These are phyloP conservation scores for Grammomys surdaster DNA, from an alignment of 2,113 vertebrate genomes.

Conservation along the genomic window DNA sequence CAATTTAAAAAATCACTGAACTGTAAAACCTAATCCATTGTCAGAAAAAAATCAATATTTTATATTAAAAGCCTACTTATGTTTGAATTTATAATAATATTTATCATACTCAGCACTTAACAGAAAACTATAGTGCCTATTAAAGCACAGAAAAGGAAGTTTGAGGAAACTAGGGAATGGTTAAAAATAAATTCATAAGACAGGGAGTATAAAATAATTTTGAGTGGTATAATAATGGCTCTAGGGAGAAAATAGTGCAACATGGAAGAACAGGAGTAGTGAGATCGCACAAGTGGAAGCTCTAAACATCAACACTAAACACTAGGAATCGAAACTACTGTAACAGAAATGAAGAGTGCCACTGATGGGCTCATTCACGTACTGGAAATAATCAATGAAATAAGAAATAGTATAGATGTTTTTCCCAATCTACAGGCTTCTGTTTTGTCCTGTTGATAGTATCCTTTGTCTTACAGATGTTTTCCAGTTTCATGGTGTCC, in stretches of 20 bases:
- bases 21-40: not conserved
- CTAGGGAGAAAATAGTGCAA: not conserved
- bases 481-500: no score
- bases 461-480: no score
- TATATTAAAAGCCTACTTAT: not conserved
- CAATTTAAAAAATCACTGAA: not conserved
- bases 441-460: no score
- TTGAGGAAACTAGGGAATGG: not conserved
- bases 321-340: not conserved
- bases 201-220: not conserved
- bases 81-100: not conserved
- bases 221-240: not conserved
- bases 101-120: not conserved
- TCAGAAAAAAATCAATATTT: not conserved
- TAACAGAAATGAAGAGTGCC: not conserved
- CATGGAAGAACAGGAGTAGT: not conserved
- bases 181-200: not conserved
- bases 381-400: not conserved
- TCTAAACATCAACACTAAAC: not conserved
- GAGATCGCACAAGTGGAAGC: not conserved
- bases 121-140: not conserved
- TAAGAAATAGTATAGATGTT: not conserved
- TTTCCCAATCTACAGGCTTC: no score
- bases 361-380: not conserved
- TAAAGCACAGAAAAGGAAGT: not conserved